Evolutionary conservation across 2,888 invertebrate species (phyloP).

Genomic region (Megaustenia siamemsis): DNA sequence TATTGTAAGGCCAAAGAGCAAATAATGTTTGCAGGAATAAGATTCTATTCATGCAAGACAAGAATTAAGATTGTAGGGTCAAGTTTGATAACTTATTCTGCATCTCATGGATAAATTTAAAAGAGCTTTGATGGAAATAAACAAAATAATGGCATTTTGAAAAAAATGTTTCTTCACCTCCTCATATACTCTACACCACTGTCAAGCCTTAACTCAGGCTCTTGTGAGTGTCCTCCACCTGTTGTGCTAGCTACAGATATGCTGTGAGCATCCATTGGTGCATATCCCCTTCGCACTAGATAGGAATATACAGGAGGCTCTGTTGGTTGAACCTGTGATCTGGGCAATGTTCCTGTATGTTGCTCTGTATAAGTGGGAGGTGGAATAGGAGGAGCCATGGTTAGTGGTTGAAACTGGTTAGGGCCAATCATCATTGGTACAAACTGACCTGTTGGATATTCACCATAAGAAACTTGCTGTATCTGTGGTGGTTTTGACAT

Average conservation of each 20-base stretch:
- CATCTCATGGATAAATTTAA: too few species aligned
- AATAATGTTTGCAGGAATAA: too few species aligned
- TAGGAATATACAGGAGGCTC: constrained; percentile 72
- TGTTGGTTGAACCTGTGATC: constrained; percentile 58
- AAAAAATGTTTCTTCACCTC: constrained; percentile 35
- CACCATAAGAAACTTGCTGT: constrained; percentile 47
- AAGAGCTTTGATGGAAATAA: too few species aligned
- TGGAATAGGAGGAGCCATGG: constrained; percentile 42
- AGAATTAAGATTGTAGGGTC: too few species aligned
- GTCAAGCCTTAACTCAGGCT: constrained; percentile 44
- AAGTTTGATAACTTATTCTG: too few species aligned
- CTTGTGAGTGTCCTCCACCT: constrained; percentile 29
- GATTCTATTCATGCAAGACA: too few species aligned
- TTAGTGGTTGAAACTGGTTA: constrained; percentile 51
- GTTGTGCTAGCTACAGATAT: constrained; percentile 13
- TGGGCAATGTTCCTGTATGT: not conserved
- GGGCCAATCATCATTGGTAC: constrained; percentile 62
- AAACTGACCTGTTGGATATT: constrained; percentile 63
- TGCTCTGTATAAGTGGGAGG: constrained; percentile 49
- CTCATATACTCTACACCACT: constrained; percentile 58
- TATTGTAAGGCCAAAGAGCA: too few species aligned
- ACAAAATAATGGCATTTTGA: too few species aligned
- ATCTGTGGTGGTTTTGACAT: constrained; percentile 12
- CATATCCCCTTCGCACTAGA: constrained; percentile 72
- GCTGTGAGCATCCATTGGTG: constrained; percentile 59